Percentiles rank a stretch among this genome's conserved stretches.
These are phyloP conservation scores for Corynorhinus townsendii DNA, from an alignment of 2,113 vertebrate genomes.

Conservation along the genomic window DNA sequence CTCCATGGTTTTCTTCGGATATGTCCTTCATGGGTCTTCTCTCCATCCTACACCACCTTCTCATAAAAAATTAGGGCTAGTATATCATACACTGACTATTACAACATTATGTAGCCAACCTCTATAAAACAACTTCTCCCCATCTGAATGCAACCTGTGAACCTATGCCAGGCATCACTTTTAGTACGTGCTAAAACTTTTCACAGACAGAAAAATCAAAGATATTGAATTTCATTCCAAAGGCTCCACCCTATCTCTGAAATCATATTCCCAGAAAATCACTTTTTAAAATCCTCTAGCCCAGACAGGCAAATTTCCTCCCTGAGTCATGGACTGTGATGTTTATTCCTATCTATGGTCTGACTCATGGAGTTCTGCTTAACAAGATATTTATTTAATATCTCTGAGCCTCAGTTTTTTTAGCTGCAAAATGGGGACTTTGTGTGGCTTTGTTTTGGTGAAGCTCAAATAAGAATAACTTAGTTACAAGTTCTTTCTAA, in stretches of 20 bases:
- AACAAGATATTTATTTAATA: not conserved
- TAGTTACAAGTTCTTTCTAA: conserved; percentile 19
- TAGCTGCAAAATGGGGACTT: not conserved
- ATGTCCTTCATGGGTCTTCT: not conserved
- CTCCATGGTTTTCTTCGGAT: not conserved
- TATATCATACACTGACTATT: not conserved
- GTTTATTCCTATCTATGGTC: not conserved
- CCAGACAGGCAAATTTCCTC: not conserved
- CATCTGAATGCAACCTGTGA: not conserved
- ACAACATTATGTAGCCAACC: not conserved
- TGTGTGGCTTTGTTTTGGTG: not conserved
- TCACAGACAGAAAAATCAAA: not conserved
- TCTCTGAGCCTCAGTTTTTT: not conserved
- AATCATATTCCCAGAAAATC: not conserved
- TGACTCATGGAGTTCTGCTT: not conserved
- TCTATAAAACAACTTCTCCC: not conserved
- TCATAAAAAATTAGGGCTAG: not conserved
- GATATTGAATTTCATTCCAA: not conserved
- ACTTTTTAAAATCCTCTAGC: not conserved
- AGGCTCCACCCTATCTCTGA: not conserved
- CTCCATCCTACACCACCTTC: too few species aligned
- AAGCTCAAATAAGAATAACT: not conserved
- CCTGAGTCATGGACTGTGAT: not conserved
- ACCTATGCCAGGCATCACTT: not conserved
- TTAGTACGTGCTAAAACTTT: not conserved